A percentile compares a stretch with the other conserved stretches of the same genome.
Conservation (phyloP, 2,888 invertebrate species). For the Melinopterus prodromus region DNA sequence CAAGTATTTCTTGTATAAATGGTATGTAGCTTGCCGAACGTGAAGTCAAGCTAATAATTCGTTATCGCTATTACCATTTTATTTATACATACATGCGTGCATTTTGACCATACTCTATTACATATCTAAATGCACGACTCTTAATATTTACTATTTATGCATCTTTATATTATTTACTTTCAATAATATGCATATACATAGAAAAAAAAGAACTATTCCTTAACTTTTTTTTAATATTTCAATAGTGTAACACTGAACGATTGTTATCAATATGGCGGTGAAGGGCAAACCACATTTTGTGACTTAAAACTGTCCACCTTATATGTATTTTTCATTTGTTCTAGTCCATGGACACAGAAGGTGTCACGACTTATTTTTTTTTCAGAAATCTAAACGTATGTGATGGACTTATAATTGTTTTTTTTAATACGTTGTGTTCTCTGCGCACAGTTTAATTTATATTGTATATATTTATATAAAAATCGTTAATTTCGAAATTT, state of each 20-base stretch:
- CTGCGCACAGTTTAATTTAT: conserved; percentile 21
- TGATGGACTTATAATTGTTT: conserved; percentile 35
- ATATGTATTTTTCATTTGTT: conserved; percentile 30
- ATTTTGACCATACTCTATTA: conserved; percentile 8
- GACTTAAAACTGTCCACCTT: conserved; percentile 32
- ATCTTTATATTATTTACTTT: conserved; percentile 23
- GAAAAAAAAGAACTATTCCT: conserved; percentile 17
- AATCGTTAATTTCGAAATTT: conserved; percentile 20
- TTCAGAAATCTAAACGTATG: conserved; percentile 27
- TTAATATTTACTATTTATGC: conserved; percentile 13
- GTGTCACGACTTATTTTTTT: conserved; percentile 35
- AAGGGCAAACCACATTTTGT: conserved; percentile 28
- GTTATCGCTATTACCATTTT: conserved; percentile 24
- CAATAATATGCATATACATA: conserved; percentile 22
- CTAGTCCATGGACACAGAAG: conserved; percentile 34
- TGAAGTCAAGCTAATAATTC: conserved; percentile 22
- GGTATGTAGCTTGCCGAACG: conserved; percentile 21
- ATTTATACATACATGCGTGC: conserved; percentile 18
- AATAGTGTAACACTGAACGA: conserved; percentile 19
- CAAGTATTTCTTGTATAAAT: conserved; percentile 9
- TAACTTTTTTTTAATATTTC: conserved; percentile 14
- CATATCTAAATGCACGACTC: neutral
- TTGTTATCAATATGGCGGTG: conserved; percentile 27
- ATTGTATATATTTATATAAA: conserved; percentile 26
- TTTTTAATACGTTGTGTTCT: conserved; percentile 23